These are phyloP conservation scores for Brachionus asplanchnoidis DNA, from an alignment of 1,140 invertebrate species.

Conservation along the genomic window DNA sequence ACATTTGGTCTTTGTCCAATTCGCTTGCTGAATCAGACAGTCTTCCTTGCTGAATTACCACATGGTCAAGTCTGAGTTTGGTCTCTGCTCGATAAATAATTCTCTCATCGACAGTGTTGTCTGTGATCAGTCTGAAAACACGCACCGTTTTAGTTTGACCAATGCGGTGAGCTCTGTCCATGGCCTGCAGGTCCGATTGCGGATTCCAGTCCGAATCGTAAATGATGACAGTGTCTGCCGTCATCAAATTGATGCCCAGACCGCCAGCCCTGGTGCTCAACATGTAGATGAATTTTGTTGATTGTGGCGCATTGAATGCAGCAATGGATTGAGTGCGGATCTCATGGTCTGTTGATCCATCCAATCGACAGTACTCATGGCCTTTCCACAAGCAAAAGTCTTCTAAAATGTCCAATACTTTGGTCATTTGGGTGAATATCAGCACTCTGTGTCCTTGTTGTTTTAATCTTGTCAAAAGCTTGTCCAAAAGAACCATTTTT, in stretches of 20 bases:
- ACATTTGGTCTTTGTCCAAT: slow-evolving; percentile 95
- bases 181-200: slow-evolving; percentile 87
- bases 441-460: slow-evolving; percentile 88
- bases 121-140: slow-evolving; percentile 82
- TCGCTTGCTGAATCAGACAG: slow-evolving; percentile 63
- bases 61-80: slow-evolving; percentile 78
- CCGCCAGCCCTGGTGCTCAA: slow-evolving; percentile 95
- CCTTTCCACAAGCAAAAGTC: slow-evolving; percentile 92
- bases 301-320: slow-evolving; percentile 82
- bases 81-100: slow-evolving; percentile 97
- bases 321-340: slow-evolving; percentile 87
- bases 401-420: slow-evolving; percentile 96
- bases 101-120: slow-evolving; percentile 98
- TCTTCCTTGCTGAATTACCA: slow-evolving; percentile 90
- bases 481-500: slow-evolving; percentile 93
- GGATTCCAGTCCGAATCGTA: slow-evolving; percentile 99
- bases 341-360: slow-evolving; percentile 94
- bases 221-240: slow-evolving; percentile 94
- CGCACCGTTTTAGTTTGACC: slow-evolving; percentile 87
- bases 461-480: slow-evolving; percentile 82
- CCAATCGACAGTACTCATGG: slow-evolving; percentile 88
- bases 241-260: slow-evolving; percentile 94
- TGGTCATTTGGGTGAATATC: slow-evolving; percentile 98
- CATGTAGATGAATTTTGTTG: slow-evolving; percentile 96
- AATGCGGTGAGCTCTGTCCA: slow-evolving; percentile 96